These are phyloP conservation scores for Pongo abelii DNA, from an alignment of 2,113 vertebrate species.

Conservation along the genomic window DNA sequence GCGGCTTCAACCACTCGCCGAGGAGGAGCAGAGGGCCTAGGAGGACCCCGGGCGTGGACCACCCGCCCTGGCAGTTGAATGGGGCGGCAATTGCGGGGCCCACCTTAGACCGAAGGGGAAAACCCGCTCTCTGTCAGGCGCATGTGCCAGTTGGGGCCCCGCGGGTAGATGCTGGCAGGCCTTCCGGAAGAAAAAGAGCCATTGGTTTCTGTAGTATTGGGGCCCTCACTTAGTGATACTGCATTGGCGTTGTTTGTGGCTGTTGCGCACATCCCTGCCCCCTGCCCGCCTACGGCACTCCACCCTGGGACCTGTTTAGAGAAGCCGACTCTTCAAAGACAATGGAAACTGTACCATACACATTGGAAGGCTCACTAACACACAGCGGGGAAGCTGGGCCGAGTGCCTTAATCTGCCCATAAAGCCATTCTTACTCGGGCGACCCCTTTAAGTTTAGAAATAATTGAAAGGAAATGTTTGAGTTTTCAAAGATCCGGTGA, in stretches of 20 bases:
- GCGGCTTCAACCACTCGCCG: background rate
- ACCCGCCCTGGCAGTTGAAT: background rate
- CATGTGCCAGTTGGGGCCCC: background rate
- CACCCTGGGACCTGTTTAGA: background rate
- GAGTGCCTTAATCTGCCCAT: background rate
- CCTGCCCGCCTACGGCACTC: background rate
- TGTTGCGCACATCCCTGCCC: no score
- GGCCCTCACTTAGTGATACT: background rate
- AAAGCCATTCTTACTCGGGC: background rate
- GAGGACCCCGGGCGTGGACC: background rate
- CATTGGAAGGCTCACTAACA: background rate
- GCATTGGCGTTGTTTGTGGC: background rate
- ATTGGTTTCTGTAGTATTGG: background rate
- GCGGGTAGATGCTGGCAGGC: background rate
- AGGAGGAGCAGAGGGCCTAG: background rate
- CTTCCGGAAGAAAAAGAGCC: background rate
- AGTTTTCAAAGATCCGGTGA: background rate
- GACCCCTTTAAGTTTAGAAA: background rate
- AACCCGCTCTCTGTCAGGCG: background rate
- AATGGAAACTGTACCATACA: background rate
- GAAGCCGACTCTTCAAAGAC: background rate
- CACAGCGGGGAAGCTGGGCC: background rate
- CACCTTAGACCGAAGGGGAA: background rate
- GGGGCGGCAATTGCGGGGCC: no score
- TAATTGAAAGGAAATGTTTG: background rate